Evolutionary conservation across 2,113 vertebrate species (phyloP).

Genomic region (Xenopus borealis): DNA sequence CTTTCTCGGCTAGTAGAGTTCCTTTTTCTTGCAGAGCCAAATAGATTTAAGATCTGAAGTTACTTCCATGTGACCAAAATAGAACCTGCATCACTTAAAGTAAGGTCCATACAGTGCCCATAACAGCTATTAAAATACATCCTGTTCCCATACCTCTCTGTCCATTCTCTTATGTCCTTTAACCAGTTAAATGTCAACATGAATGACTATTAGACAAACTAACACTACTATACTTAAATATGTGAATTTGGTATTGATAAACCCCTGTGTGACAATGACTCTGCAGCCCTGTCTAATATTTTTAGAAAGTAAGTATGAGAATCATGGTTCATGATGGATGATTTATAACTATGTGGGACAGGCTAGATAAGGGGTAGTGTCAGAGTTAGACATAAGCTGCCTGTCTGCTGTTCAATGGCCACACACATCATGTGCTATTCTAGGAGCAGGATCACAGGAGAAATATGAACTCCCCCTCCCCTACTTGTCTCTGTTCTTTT

Average conservation of each 20-base stretch:
- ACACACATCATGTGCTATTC: constrained; percentile 48
- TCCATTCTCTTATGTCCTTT: too few species aligned
- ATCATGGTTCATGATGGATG: not conserved
- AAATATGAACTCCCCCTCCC: constrained; percentile 26
- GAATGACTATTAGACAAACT: too few species aligned
- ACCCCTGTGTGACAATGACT: constrained; percentile 16
- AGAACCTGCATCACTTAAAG: too few species aligned
- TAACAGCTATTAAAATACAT: too few species aligned
- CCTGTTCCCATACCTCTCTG: too few species aligned
- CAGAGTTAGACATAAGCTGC: constrained; percentile 21
- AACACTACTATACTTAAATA: not conserved
- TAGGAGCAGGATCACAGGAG: constrained; percentile 44
- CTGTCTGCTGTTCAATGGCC: constrained; percentile 18
- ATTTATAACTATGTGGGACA: not conserved
- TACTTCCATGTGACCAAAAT: too few species aligned
- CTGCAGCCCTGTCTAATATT: constrained; percentile 8
- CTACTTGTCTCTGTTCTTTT: not conserved
- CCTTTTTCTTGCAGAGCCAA: too few species aligned
- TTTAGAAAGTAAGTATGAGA: not conserved
- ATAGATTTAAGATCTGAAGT: too few species aligned
- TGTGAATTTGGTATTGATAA: not conserved
- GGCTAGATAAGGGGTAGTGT: constrained; percentile 3
- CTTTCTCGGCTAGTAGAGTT: too few species aligned
- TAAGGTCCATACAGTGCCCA: too few species aligned
- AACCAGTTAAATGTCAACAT: too few species aligned